These are phyloP conservation scores for Dermatophagoides farinae DNA, from an alignment of 1,140 invertebrate species.

Conservation along the genomic window DNA sequence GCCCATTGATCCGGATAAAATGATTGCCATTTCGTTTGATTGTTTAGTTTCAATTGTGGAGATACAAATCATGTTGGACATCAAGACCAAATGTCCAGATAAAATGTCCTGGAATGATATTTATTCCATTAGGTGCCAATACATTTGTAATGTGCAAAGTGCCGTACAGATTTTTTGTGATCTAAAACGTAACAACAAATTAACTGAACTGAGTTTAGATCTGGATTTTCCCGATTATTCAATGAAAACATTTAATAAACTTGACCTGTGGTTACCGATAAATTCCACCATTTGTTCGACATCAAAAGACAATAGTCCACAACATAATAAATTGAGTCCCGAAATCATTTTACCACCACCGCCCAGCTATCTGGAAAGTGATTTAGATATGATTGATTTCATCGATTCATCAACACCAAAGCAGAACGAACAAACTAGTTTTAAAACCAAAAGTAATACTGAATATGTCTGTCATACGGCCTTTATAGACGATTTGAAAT, in stretches of 20 bases:
- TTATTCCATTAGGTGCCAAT: constrained; percentile 38
- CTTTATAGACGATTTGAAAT: no score
- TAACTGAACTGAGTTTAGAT: background rate
- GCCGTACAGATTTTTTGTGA: constrained; percentile 14
- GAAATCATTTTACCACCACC: background rate
- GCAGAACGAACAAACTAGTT: background rate
- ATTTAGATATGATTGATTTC: constrained; percentile 6
- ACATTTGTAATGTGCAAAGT: constrained; percentile 35
- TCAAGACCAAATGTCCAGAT: constrained; percentile 22
- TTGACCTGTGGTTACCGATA: background rate
- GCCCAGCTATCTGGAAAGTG: background rate
- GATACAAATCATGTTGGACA: constrained; percentile 41
- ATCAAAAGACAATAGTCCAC: background rate
- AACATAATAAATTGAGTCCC: background rate
- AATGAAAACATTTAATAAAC: background rate
- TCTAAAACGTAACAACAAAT: background rate
- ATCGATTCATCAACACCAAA: background rate
- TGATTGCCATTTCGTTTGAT: constrained; percentile 52
- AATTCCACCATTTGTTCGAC: background rate
- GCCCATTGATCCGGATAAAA: constrained; percentile 54
- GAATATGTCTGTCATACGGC: no score
- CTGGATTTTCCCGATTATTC: background rate
- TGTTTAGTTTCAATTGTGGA: constrained; percentile 69
- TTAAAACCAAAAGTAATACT: no score
- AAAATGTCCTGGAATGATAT: constrained; percentile 38